Evolutionary conservation across 2,113 vertebrate genomes (phyloP).

Genomic region (Vanacampus margaritifer): DNA sequence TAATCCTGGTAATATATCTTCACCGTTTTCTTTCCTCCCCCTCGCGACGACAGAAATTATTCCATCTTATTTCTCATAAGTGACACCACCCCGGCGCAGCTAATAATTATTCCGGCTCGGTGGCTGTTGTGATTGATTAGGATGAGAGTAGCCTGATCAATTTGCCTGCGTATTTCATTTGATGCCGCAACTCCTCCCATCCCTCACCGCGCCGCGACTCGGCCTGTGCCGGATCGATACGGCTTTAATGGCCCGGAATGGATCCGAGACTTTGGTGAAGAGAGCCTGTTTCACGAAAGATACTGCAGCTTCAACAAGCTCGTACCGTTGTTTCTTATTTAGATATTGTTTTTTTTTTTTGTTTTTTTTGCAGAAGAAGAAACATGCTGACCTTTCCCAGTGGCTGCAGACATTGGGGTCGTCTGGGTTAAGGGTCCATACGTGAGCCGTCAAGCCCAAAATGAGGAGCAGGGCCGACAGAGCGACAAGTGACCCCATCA

Average conservation of each 20-base stretch:
- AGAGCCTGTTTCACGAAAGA: conserved; percentile 23
- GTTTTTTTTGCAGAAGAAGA: not conserved
- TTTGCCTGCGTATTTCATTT: conserved; percentile 89
- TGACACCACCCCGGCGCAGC: conserved; percentile 65
- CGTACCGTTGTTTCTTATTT: not conserved
- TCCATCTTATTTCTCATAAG: conserved; percentile 71
- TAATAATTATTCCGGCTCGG: conserved; percentile 73
- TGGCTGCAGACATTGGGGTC: conserved; percentile 99
- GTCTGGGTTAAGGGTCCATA: conserved; percentile 86
- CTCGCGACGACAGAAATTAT: conserved; percentile 59
- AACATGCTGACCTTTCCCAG: conserved; percentile 89
- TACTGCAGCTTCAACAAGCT: conserved; percentile 20
- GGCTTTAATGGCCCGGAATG: conserved; percentile 42
- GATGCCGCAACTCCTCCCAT: conserved; percentile 76
- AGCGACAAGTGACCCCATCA: conserved; percentile 71
- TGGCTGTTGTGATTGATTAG: conserved; percentile 68
- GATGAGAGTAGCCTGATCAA: conserved; percentile 76
- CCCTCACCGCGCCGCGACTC: conserved; percentile 49
- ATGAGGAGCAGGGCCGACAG: conserved; percentile 65
- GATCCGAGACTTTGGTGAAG: conserved; percentile 47
- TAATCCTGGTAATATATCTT: conserved; percentile 66
- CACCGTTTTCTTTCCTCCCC: conserved; percentile 56
- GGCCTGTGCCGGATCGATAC: conserved; percentile 52
- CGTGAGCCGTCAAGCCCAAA: conserved; percentile 65
- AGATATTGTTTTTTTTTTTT: not conserved